Base-by-base conservation (phyloP, 2,797 vertebrate species). In the Liasis olivaceus region DNA sequence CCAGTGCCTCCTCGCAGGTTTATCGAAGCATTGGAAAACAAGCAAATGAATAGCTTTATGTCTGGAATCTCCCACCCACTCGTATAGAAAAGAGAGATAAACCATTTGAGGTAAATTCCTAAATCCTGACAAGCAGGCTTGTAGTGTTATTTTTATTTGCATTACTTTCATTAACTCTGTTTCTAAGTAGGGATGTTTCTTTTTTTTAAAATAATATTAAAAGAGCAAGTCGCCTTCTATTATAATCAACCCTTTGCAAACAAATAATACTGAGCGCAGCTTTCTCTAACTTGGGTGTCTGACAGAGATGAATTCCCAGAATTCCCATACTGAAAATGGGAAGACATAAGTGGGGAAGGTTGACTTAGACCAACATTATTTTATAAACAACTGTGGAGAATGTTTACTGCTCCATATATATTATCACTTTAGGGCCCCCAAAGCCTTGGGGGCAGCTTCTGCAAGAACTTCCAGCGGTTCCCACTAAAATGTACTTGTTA, bases 21-120 rank as follows among this genome's bases (percentile, higher is more conserved):
- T 93, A 63, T 58, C 17, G n/a, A 56, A 31, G 93, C 69, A 69
- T 87, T 90, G 81, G 66, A 87, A 90, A 92, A 54, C 88, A 88
- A 92, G 69, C 66, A 88, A 92, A 88, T 90, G 66, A 81, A 90
- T 87, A 64, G 59, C 69, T 91, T 69, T 2, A n/a, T 85, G 88
- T 85, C 26, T 42, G 26, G 36, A 90, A 66, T 84, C 28, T 11
- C 54, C 51, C 28, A 11, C 26, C 69, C 84, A 69, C 88, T 86
- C 11, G 3, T 62, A 9, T 69, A 51, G 84, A 86, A 63, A 88
- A 81, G 15, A 63, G 3, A 91, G 91, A 36, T 2, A 4, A 20
- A 17, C 3, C 9, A 26, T 59, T 87, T 51, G 15, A 51, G 31
- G 51, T 47, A 59, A 54, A 9, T 85, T 26, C 59, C 86, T 31